phyloP scores from a whole-genome alignment of 1,140 invertebrate species.

The Bradysia coprophila region DNA sequence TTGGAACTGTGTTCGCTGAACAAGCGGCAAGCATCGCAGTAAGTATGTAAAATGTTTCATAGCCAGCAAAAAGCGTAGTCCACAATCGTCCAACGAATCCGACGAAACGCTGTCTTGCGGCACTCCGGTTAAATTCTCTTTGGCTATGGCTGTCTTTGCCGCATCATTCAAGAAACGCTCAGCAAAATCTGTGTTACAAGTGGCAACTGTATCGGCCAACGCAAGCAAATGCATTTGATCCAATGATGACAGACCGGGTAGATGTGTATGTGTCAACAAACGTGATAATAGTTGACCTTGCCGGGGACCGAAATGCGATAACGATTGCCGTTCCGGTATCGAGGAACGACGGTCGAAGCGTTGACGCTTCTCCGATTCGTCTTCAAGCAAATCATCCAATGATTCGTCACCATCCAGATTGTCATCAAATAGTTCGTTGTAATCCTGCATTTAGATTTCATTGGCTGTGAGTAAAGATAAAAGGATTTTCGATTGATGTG shows the following conservation, averaged over 20 bases:
- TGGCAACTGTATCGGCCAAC: constrained; percentile 92
- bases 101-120: constrained; percentile 32
- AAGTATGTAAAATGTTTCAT: constrained; percentile 97
- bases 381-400: constrained; percentile 59
- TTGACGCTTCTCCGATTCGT: constrained; percentile 31
- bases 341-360: constrained; percentile 34
- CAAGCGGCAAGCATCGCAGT: constrained; percentile 71
- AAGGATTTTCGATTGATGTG: too few relatives aligned
- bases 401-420: constrained; percentile 59
- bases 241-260: constrained; percentile 89
- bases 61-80: constrained; percentile 83
- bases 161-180: constrained; percentile 66
- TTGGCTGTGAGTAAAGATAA: too few relatives aligned
- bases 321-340: constrained; percentile 44
- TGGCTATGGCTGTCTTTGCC: constrained; percentile 46
- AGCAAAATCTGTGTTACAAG: constrained; percentile 71
- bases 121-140: constrained; percentile 45
- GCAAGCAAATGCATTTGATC: constrained; percentile 99
- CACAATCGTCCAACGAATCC: constrained; percentile 94
- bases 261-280: constrained; percentile 84
- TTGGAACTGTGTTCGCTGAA: constrained; percentile 71
- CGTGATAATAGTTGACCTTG: constrained; percentile 63
- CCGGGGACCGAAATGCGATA: constrained; percentile 66
- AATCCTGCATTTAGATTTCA: constrained; percentile 34
- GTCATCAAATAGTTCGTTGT: constrained; percentile 71